Evolutionary conservation across 2,888 invertebrate species (phyloP), one percentile per base, ranked within the genome.

Genomic region (Noctua janthe): DNA sequence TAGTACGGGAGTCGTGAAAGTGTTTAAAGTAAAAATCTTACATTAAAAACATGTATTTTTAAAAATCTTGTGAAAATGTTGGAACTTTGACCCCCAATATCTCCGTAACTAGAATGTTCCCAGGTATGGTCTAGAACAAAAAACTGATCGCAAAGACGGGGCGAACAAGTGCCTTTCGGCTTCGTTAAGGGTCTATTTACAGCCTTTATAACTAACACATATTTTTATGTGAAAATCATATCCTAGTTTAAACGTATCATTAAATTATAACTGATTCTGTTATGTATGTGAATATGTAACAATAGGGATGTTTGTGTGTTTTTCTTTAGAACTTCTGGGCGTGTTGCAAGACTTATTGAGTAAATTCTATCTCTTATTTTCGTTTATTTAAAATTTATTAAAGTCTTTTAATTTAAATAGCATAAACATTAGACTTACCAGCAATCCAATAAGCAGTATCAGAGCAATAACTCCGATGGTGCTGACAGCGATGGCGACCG

Each of bases 401-500:
- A 4, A 35, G 10, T 8, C 10, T 71, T 66, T 47, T 3, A 6
- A 23, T 49, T n/a, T 1, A 10, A 70, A 74, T 51, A 51, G 6
- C 59, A 17, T 51, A 23, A 11, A 23, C 20, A 43, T 8, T 35
- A 29, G 2, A 96, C 97, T 98, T 95, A 98, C 98, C 97, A 98
- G 93, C 78, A 98, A 97, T 84, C 98, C 98, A 78, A 98, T 98
- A n/a, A 99, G 96, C 20, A 98, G 95, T 67, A 99, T 96, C 76
- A 99, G 95, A 71, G 98, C 98, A 74, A 98, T 97, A 29, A 98
- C 98, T 13, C 98, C 99, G 78, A 99, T 98, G 20, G 98, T 98
- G 87, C 98, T 98, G 81, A 99, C 98, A 13, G 98, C 98, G 82
- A 99, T 98, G 23, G 99, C 99, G 20, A 98, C 98, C 74, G 98